phyloP scores from a whole-genome alignment of 2,888 invertebrate species.

The Ophraella communa region DNA sequence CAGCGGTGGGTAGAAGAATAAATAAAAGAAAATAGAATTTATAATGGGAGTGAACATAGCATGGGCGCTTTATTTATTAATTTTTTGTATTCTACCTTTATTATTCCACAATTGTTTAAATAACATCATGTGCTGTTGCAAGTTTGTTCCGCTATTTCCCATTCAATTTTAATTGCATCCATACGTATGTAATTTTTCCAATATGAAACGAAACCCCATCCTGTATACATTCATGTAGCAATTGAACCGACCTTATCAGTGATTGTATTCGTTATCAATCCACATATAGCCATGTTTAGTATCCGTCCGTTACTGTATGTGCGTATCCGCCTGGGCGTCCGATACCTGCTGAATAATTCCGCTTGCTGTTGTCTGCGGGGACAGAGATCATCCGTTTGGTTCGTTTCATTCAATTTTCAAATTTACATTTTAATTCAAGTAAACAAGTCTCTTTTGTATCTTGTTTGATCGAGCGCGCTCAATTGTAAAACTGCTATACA shows the following conservation, averaged over 20 bases:
- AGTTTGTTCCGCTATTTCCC: too few relatives aligned
- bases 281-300: background rate
- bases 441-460: slow-evolving; percentile 33
- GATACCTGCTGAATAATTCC: slow-evolving; percentile 42
- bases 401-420: slow-evolving; percentile 33
- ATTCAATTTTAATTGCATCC: too few relatives aligned
- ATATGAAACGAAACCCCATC: background rate
- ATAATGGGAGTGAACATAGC: too few relatives aligned
- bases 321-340: slow-evolving; percentile 17
- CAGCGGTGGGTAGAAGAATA: too few relatives aligned
- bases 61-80: too few relatives aligned
- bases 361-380: slow-evolving; percentile 32
- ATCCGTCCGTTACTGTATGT: background rate
- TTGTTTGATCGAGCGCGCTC: slow-evolving; percentile 18
- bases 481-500: slow-evolving; percentile 3
- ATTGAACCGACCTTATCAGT: background rate
- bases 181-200: too few relatives aligned
- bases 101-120: too few relatives aligned
- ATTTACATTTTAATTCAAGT: slow-evolving; percentile 33
- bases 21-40: too few relatives aligned
- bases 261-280: background rate
- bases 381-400: slow-evolving; percentile 24
- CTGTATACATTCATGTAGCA: background rate
- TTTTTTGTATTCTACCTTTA: too few relatives aligned
- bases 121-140: too few relatives aligned